A percentile compares a stretch with the other conserved stretches of the same genome.
Evolutionary conservation across 1,140 invertebrate species (phyloP).

Genomic region (Drosophila athabasca): DNA sequence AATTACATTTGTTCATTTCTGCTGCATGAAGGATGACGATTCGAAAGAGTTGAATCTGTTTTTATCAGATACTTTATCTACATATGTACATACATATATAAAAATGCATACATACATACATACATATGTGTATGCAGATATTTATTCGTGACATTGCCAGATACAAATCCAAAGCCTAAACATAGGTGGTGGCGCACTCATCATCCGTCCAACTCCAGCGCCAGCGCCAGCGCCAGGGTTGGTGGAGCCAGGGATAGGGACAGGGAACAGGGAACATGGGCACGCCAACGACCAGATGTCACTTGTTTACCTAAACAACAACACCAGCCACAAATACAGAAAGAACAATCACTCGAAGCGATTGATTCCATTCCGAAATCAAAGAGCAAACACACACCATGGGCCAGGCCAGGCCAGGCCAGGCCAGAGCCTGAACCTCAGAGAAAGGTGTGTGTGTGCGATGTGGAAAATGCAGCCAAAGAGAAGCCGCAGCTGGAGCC

Average conservation of each 20-base stretch:
- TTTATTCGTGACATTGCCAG: no score
- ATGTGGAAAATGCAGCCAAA: conserved; percentile 33
- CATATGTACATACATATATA: no score
- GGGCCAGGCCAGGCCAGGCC: neutral
- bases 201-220: conserved; percentile 40
- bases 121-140: no score
- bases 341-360: conserved; percentile 36
- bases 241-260: neutral
- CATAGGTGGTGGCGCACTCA: neutral
- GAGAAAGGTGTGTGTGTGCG: conserved; percentile 45
- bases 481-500: conserved; percentile 6
- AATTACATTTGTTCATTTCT: no score
- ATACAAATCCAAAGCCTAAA: no score
- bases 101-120: no score
- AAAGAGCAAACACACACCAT: conserved; percentile 26
- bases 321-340: conserved; percentile 16
- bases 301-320: conserved; percentile 67
- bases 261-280: neutral
- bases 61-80: no score
- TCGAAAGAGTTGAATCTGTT: no score
- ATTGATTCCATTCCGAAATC: conserved; percentile 36
- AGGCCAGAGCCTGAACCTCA: conserved; percentile 2
- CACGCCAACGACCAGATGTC: conserved; percentile 59
- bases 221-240: conserved; percentile 30
- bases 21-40: no score